Evolutionary conservation across 2,113 vertebrate species (phyloP).

Genomic region (Delphinapterus leucas): DNA sequence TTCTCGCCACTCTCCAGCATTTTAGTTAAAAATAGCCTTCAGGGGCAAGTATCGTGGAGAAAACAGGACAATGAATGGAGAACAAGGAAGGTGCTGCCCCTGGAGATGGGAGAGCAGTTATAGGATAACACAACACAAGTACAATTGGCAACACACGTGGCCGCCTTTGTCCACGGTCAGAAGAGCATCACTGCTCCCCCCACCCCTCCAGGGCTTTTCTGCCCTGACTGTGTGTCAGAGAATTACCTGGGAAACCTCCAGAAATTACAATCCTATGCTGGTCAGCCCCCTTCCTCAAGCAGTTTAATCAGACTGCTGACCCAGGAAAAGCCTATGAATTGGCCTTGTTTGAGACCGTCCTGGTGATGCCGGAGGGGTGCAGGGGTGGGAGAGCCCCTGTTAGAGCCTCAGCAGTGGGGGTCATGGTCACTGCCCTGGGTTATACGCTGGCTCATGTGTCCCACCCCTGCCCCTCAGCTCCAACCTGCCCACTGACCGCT

Average conservation of each 20-base stretch:
- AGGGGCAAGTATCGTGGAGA: not conserved
- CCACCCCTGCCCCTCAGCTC: not conserved
- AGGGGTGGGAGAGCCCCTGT: not conserved
- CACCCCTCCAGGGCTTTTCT: not conserved
- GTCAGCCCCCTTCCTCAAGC: not conserved
- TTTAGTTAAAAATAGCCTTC: too few relatives aligned
- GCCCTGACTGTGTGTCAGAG: not conserved
- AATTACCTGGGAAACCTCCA: too few relatives aligned
- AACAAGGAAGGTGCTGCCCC: not conserved
- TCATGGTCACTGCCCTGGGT: rapidly evolving
- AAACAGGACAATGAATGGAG: rapidly evolving
- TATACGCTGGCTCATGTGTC: rapidly evolving
- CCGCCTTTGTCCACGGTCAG: rapidly evolving
- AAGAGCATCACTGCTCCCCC: not conserved
- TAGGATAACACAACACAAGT: too few relatives aligned
- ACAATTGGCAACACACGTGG: rapidly evolving
- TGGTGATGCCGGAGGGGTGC: rapidly evolving
- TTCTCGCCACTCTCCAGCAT: too few relatives aligned
- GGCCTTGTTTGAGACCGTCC: rapidly evolving
- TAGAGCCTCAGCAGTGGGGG: not conserved
- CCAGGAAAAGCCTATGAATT: rapidly evolving
- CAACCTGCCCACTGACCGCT: rapidly evolving
- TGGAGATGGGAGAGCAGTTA: not conserved
- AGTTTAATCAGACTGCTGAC: not conserved
- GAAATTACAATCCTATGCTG: not conserved